Percentiles rank a stretch among this genome's conserved stretches.
Evolutionary conservation across 2,888 invertebrate genomes (phyloP).

Genomic region (Pseudeuparius sepicola): DNA sequence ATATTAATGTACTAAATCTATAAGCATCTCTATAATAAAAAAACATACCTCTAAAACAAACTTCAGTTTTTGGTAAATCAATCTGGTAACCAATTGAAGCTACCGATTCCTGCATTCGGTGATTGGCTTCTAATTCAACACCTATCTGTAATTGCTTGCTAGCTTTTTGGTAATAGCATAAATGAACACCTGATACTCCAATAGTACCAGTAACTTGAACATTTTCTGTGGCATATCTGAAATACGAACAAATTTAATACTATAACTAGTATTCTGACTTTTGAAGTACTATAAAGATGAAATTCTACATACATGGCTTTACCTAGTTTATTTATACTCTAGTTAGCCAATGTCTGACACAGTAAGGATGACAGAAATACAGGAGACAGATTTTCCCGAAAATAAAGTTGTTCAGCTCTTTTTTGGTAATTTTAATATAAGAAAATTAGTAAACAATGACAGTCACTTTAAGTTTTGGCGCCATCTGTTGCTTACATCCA

Average conservation of each 20-base stretch:
- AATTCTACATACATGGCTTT: no score
- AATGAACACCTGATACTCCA: conserved; percentile 72
- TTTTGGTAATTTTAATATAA: no score
- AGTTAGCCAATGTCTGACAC: no score
- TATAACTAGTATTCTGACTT: no score
- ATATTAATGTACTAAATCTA: conserved; percentile 8
- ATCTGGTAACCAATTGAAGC: conserved; percentile 91
- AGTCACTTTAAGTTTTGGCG: no score
- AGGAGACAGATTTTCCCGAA: no score
- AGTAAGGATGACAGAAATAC: not conserved
- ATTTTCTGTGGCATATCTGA: conserved; percentile 44
- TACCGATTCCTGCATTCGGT: conserved; percentile 81
- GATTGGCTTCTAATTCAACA: conserved; percentile 89
- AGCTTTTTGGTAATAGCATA: conserved; percentile 91
- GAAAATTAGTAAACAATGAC: no score
- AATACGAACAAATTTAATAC: conserved; percentile 16
- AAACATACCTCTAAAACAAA: conserved; percentile 77
- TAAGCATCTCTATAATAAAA: not conserved
- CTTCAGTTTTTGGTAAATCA: conserved; percentile 89
- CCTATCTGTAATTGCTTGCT: conserved; percentile 88
- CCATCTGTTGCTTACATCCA: no score
- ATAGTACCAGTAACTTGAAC: conserved; percentile 62
- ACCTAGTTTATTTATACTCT: no score
- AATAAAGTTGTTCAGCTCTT: no score
- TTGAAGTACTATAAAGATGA: no score